Base-by-base conservation (phyloP, 2,888 invertebrate species). In the Chymomyza amoena region DNA sequence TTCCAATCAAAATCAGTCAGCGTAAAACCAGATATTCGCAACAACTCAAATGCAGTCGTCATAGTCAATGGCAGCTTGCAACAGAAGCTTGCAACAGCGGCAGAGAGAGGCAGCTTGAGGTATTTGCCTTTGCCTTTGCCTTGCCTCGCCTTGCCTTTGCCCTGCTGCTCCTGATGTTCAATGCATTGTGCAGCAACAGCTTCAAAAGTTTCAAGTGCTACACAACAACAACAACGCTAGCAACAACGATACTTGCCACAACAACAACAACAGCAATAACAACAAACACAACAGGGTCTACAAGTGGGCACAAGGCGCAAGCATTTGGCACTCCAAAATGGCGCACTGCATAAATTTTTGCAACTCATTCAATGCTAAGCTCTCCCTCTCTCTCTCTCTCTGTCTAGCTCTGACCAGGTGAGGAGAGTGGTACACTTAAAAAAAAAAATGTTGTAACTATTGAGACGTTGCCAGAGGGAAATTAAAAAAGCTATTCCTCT, bases 1-100 rank as follows among this genome's bases (percentile, higher is more conserved):
- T 86, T 84, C 79, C 85, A 89, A 89, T 89, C 84, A 83, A 87
- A 82, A 75, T 79, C 85, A 88, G 83, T 80, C 81, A 79, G 80
- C 84, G 79, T 80, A 79, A 82, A 88, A 80, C 78, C 83, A 84
- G 78, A 81, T 85, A 84, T 80, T 85, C 79, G 79, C 74, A 82
- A 78, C 81, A 75, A 70, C 80, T 84, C 81, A 75, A 79, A 77
- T 74, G 84, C 81, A 80, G 70, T 83, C 72, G 68, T 71, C 73
- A 68, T 73, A 59, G 65, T 60, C 20, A 36, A 15, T 13, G 25
- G 25, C 57, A 25, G 18, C 39, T 45, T 45, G 39, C 39, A 45
- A 45, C 39, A 45, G 39, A 10, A 45, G 39, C 39, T 45, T 45
- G 39, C 39, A 45, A 45, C 39, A 45, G 39, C 39, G 13, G 39